phyloP scores from a whole-genome alignment of 2,113 vertebrate species.

The Equus przewalskii region DNA sequence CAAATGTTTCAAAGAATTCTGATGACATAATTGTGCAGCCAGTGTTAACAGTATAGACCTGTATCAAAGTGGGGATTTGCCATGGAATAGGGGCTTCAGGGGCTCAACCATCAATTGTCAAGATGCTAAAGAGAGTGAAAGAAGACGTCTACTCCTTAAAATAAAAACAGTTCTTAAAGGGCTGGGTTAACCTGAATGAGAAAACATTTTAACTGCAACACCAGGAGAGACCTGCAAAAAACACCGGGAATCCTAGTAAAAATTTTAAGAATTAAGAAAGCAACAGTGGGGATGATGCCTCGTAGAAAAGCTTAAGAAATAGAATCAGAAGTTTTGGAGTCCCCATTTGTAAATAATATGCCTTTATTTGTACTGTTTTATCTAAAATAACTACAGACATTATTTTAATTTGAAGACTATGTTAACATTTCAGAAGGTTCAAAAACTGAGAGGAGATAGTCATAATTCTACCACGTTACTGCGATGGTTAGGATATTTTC shows the following conservation, averaged over 20 bases:
- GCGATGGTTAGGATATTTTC: not conserved
- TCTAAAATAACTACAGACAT: not conserved
- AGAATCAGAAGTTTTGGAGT: not conserved
- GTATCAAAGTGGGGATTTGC: not conserved
- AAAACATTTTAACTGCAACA: not conserved
- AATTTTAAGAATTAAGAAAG: not conserved
- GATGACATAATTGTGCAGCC: not conserved
- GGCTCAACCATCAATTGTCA: not conserved
- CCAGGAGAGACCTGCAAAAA: not conserved
- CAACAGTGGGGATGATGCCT: not conserved
- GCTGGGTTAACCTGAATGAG: not conserved
- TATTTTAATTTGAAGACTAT: not conserved
- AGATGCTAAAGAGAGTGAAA: conserved; percentile 3
- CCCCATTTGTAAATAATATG: not conserved
- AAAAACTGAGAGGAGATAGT: not conserved
- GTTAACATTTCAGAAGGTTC: conserved; percentile 12
- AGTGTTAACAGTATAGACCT: not conserved
- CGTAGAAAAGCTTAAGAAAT: not conserved
- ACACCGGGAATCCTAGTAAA: not conserved
- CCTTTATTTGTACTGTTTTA: not conserved
- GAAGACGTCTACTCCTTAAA: not conserved
- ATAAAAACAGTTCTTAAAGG: not conserved
- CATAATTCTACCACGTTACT: not conserved
- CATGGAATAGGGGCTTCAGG: not conserved
- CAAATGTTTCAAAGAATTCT: conserved; percentile 30